A percentile compares a stretch with the other conserved stretches of the same genome.
phyloP scores from a whole-genome alignment of 2,113 vertebrate genomes.

The Enhydra lutris region DNA sequence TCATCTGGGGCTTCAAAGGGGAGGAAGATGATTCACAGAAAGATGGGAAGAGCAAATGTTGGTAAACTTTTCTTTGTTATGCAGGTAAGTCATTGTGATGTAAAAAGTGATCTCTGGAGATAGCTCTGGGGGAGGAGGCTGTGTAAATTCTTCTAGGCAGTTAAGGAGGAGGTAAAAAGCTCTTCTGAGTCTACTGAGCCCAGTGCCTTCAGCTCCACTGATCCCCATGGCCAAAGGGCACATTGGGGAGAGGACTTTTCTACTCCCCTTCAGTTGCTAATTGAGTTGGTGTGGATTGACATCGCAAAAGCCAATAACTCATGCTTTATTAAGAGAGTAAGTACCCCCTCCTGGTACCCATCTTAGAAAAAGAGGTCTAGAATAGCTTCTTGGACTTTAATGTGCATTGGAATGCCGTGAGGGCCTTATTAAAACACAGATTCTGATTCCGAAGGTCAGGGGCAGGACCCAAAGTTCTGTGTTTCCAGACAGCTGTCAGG shows the following conservation, averaged over 20 bases:
- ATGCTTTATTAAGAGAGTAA: not conserved
- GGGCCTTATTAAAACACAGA: not conserved
- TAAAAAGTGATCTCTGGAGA: not conserved
- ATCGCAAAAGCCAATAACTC: no score
- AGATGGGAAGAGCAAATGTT: not conserved
- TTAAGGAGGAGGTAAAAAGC: not conserved
- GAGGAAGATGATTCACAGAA: not conserved
- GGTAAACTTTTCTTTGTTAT: not conserved
- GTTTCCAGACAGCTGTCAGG: not conserved
- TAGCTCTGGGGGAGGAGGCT: not conserved
- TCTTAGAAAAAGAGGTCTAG: not conserved
- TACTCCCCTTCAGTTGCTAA: not conserved
- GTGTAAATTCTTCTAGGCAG: not conserved
- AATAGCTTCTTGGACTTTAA: not conserved
- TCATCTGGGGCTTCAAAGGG: not conserved
- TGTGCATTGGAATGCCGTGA: not conserved
- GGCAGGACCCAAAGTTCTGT: not conserved
- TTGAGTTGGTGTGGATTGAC: not conserved
- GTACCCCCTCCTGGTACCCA: not conserved
- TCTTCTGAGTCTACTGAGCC: not conserved
- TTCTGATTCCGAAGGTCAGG: not conserved
- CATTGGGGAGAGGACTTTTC: accelerated
- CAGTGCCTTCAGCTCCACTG: not conserved
- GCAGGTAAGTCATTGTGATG: not conserved
- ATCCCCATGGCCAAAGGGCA: not conserved